Percentiles rank a stretch among this genome's conserved stretches.
Conservation (phyloP, 2,113 vertebrate species). For the Sterna hirundo region DNA sequence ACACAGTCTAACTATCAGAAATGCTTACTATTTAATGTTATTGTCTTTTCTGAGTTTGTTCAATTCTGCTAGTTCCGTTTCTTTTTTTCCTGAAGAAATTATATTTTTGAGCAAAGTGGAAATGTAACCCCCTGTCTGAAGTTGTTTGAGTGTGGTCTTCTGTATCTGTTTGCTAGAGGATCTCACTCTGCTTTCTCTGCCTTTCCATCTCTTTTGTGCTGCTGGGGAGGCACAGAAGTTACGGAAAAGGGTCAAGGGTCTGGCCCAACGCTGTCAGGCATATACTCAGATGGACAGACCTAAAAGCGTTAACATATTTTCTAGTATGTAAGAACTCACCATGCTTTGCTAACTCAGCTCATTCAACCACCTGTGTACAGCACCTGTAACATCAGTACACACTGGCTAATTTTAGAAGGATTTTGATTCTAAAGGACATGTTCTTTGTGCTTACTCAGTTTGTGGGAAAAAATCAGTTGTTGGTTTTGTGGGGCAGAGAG, state of each 20-base stretch:
- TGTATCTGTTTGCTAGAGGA: not conserved
- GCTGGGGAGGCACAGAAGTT: not conserved
- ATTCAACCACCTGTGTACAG: not conserved
- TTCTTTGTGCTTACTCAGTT: not conserved
- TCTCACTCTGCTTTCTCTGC: not conserved
- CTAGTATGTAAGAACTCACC: not conserved
- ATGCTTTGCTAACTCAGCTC: not conserved
- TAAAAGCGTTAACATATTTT: not conserved
- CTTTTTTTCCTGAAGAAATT: not conserved
- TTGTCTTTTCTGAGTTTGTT: not conserved
- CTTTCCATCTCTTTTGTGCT: not conserved
- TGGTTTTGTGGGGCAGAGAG: not conserved
- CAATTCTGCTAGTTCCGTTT: not conserved
- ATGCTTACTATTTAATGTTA: not conserved
- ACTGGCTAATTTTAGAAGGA: not conserved
- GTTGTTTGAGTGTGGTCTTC: not conserved
- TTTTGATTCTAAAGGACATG: not conserved
- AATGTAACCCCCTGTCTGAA: not conserved
- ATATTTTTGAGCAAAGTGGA: not conserved
- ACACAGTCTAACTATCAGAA: not conserved
- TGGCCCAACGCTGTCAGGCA: not conserved
- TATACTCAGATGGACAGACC: not conserved
- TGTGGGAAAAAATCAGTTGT: not conserved
- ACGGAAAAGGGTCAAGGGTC: not conserved
- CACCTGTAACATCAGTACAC: not conserved